These are phyloP conservation scores for Hydrotaea cyrtoneurina DNA, from an alignment of 2,888 invertebrate genomes.

Conservation along the genomic window DNA sequence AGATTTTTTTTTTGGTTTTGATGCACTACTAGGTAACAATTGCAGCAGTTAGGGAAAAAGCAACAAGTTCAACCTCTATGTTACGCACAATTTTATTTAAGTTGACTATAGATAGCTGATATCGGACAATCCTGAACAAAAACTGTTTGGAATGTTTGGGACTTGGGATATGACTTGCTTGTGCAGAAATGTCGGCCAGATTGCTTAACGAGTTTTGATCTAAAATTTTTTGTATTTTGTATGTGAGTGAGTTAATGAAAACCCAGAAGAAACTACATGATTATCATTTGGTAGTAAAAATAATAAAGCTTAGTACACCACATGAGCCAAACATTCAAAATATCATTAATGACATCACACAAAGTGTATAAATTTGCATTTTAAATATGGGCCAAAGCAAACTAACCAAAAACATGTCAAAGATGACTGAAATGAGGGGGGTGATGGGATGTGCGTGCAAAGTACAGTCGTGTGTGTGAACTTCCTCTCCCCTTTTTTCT, in stretches of 20 bases:
- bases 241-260: conserved; percentile 34
- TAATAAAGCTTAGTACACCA: background rate
- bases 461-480: background rate
- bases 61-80: too few species aligned
- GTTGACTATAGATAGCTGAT: too few species aligned
- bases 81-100: too few species aligned
- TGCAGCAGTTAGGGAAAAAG: too few species aligned
- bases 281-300: conserved; percentile 18
- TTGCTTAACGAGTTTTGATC: too few species aligned
- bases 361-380: conserved; percentile 49
- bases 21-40: too few species aligned
- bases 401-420: background rate
- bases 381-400: conserved; percentile 27
- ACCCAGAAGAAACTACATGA: conserved; percentile 20
- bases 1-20: too few species aligned
- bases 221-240: too few species aligned
- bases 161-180: too few species aligned
- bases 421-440: conserved; percentile 14
- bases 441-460: background rate
- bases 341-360: conserved; percentile 50
- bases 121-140: too few species aligned
- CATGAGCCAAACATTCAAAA: conserved; percentile 13
- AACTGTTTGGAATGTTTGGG: too few species aligned
- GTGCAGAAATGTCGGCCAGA: too few species aligned
- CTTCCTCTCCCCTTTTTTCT: background rate